These are phyloP conservation scores for Manduca sexta DNA, from an alignment of 1,140 invertebrate genomes.

Conservation along the genomic window DNA sequence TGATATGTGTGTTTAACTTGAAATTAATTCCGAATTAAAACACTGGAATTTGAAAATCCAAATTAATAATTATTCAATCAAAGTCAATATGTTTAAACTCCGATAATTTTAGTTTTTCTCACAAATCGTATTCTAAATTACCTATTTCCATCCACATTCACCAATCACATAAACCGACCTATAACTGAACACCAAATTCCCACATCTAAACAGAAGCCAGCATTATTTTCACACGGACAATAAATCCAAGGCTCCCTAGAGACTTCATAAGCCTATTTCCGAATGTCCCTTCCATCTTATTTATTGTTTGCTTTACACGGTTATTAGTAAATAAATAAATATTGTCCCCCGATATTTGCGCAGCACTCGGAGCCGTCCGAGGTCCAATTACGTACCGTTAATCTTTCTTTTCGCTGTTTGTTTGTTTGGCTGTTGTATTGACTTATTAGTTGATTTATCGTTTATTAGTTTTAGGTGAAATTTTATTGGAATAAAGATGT, in stretches of 20 bases:
- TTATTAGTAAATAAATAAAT: slow-evolving; percentile 71
- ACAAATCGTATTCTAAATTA: no score
- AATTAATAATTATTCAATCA: no score
- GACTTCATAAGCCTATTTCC: slow-evolving; percentile 66
- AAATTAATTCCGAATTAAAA: no score
- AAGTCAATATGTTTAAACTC: no score
- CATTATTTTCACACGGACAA: neutral
- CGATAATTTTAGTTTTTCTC: no score
- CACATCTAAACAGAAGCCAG: no score
- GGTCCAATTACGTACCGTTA: slow-evolving; percentile 55
- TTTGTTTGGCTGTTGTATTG: slow-evolving; percentile 30
- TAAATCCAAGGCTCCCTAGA: slow-evolving; percentile 29
- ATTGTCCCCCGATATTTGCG: slow-evolving; percentile 56
- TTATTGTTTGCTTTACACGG: slow-evolving; percentile 58
- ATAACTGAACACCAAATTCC: no score
- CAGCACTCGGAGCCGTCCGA: slow-evolving; percentile 45
- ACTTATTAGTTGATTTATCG: neutral
- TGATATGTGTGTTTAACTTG: no score
- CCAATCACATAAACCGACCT: no score
- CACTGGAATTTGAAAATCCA: no score
- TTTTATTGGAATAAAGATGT: neutral
- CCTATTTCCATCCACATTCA: neutral
- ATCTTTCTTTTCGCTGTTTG: slow-evolving; percentile 48
- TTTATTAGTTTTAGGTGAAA: neutral
- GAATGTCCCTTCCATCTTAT: slow-evolving; percentile 61